Conservation (phyloP, 2,797 vertebrate species). For the Phrynocephalus vlangalii region DNA sequence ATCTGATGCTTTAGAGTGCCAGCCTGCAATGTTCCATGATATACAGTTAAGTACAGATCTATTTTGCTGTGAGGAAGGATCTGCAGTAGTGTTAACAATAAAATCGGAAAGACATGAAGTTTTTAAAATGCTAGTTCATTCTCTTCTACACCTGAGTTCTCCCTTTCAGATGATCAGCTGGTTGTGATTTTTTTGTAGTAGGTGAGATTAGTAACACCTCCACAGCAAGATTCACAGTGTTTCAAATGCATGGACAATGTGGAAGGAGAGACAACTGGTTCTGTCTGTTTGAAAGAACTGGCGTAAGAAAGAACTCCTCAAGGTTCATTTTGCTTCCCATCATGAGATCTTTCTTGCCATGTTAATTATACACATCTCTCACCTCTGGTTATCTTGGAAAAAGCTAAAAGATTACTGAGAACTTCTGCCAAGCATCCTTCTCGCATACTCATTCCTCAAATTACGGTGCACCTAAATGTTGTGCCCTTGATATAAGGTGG, state of each 20-base stretch:
- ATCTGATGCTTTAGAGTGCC: too few relatives aligned
- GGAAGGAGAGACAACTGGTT: background rate
- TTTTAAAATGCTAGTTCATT: background rate
- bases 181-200: background rate
- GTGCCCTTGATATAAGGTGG: background rate
- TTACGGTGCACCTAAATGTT: background rate
- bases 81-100: too few relatives aligned
- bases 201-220: background rate
- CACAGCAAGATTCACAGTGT: background rate
- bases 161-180: background rate
- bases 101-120: too few relatives aligned
- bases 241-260: background rate
- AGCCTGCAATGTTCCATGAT: too few relatives aligned
- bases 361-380: background rate
- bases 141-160: background rate
- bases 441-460: background rate
- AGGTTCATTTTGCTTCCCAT: background rate
- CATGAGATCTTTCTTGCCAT: background rate
- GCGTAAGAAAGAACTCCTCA: background rate
- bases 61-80: too few relatives aligned
- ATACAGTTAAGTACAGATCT: too few relatives aligned
- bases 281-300: background rate
- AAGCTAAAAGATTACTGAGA: background rate
- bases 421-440: background rate
- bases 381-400: background rate